These are phyloP conservation scores for Takifugu bimaculatus DNA, from an alignment of 2,113 vertebrate species.

Conservation along the genomic window DNA sequence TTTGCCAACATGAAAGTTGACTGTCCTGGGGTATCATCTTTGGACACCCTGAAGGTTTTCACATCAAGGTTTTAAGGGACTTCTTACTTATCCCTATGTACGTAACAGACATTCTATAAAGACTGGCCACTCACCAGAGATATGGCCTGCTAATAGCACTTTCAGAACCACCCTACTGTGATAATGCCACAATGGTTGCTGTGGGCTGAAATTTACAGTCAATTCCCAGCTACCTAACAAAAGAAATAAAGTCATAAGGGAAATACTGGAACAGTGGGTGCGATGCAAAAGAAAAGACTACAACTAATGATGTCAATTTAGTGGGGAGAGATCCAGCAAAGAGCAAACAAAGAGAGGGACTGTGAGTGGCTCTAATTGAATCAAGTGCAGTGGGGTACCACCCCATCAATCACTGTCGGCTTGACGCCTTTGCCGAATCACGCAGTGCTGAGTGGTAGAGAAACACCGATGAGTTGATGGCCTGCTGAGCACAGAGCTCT, in stretches of 20 bases:
- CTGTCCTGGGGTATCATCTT: constrained; percentile 1
- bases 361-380: constrained; percentile 66
- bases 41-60: too few species aligned
- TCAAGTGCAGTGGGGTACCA: constrained; percentile 60
- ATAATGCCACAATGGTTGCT: constrained; percentile 44
- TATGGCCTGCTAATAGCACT: constrained; percentile 38
- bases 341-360: constrained; percentile 60
- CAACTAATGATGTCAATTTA: constrained; percentile 56
- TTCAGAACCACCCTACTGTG: constrained; percentile 36
- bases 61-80: background rate
- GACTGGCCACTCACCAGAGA: constrained; percentile 20
- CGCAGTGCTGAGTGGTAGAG: constrained; percentile 40
- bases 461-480: constrained; percentile 29
- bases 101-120: constrained; percentile 15
- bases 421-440: constrained; percentile 39
- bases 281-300: constrained; percentile 32
- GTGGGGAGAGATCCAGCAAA: constrained; percentile 55
- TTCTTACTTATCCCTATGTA: constrained; percentile 19
- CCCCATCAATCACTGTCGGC: constrained; percentile 75
- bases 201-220: constrained; percentile 41
- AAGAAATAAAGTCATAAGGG: constrained; percentile 41
- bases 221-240: constrained; percentile 43
- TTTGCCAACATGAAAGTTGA: constrained; percentile 42
- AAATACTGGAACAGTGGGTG: constrained; percentile 6
- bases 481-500: constrained; percentile 41